phyloP scores from a whole-genome alignment of 2,888 invertebrate species.

The Dryobota labecula region DNA sequence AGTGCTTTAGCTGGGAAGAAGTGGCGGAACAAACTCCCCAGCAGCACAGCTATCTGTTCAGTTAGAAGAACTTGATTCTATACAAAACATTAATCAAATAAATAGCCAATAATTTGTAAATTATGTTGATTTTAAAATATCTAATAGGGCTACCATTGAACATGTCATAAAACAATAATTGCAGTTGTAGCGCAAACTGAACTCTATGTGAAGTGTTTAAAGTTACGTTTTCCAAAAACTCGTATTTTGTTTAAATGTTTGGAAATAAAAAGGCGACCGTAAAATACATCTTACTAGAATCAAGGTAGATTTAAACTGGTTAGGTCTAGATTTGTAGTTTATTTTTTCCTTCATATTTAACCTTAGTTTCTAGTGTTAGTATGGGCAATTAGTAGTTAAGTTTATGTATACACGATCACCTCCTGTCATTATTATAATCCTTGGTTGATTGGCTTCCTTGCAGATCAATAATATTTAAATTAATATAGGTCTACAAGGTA shows the following conservation, averaged over 20 bases:
- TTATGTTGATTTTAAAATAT: background rate
- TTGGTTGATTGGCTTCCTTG: background rate
- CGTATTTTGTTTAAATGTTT: slow-evolving; percentile 1
- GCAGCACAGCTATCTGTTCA: too few relatives aligned
- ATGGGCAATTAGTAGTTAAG: background rate
- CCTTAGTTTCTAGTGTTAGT: slow-evolving; percentile 5
- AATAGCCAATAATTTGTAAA: too few relatives aligned
- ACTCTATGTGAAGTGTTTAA: background rate
- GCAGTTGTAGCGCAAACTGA: background rate
- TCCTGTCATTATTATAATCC: background rate
- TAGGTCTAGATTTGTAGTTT: background rate
- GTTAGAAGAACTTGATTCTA: too few relatives aligned
- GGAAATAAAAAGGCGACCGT: background rate
- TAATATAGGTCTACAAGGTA: background rate
- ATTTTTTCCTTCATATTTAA: slow-evolving; percentile 30
- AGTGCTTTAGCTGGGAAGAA: too few relatives aligned
- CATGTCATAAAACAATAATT: background rate
- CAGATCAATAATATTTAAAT: background rate
- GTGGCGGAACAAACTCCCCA: too few relatives aligned
- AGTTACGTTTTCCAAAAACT: background rate
- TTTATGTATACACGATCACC: background rate
- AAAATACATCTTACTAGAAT: background rate
- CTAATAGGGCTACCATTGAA: background rate
- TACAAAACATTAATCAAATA: too few relatives aligned
- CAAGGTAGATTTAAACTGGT: slow-evolving; percentile 41